These are phyloP conservation scores for Unio delphinus DNA, from an alignment of 2,888 invertebrate species.

Conservation along the genomic window DNA sequence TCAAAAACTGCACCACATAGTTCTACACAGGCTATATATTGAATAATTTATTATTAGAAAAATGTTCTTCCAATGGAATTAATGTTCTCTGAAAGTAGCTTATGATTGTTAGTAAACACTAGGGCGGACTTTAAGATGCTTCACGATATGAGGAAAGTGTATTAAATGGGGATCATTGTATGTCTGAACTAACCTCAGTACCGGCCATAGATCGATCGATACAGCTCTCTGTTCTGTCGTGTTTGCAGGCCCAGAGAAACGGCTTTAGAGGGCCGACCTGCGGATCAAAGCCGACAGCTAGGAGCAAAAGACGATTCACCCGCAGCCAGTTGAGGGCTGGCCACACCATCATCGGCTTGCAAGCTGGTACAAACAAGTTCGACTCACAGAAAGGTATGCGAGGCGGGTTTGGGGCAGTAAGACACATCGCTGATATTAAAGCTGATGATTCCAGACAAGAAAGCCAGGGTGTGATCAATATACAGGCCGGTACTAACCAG, in stretches of 20 bases:
- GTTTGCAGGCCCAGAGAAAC: conserved; percentile 59
- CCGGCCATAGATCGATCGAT: too few species aligned
- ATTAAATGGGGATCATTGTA: too few species aligned
- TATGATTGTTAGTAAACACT: too few species aligned
- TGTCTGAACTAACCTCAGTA: too few species aligned
- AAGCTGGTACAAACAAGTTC: conserved; percentile 64
- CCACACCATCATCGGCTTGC: conserved; percentile 49
- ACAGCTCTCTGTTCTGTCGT: not conserved
- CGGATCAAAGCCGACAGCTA: conserved; percentile 60
- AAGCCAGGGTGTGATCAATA: conserved; percentile 53
- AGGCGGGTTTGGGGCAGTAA: conserved; percentile 49
- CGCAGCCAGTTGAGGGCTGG: conserved; percentile 58
- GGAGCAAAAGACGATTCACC: conserved; percentile 58
- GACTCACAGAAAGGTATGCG: conserved; percentile 62
- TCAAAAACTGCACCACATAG: too few species aligned
- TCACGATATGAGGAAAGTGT: too few species aligned
- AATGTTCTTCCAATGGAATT: too few species aligned
- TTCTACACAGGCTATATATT: too few species aligned
- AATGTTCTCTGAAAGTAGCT: too few species aligned
- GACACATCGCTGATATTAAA: conserved; percentile 60
- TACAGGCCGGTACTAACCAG: conserved; percentile 59
- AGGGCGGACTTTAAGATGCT: too few species aligned
- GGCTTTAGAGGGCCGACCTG: conserved; percentile 60
- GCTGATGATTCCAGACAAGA: conserved; percentile 49
- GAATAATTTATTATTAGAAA: too few species aligned